These are phyloP conservation scores for Platyscapa corneri DNA, from an alignment of 1,140 invertebrate genomes.

Conservation along the genomic window DNA sequence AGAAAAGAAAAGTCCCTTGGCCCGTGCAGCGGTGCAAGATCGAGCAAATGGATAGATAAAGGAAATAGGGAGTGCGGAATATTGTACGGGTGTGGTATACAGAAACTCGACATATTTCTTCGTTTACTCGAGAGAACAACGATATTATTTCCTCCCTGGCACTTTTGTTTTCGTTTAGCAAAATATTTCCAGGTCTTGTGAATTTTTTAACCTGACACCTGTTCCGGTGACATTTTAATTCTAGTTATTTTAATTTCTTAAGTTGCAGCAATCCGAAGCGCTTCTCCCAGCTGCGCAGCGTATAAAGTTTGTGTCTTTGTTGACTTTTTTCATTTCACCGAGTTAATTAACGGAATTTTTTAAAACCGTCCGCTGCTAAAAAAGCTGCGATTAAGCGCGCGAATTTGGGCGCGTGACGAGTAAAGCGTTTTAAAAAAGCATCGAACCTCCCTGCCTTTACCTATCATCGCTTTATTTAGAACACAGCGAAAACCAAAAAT, in stretches of 20 bases:
- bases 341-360: too few species aligned
- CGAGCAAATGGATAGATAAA: not conserved
- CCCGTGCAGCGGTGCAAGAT: not conserved
- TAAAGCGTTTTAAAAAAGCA: too few species aligned
- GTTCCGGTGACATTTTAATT: conserved; percentile 11
- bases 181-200: not conserved
- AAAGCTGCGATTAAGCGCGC: too few species aligned
- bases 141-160: not conserved
- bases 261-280: not conserved
- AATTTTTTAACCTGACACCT: not conserved
- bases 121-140: not conserved
- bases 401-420: too few species aligned
- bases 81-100: not conserved
- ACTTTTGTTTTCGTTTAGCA: not conserved
- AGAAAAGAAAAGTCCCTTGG: conserved; percentile 17
- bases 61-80: not conserved
- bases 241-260: not conserved
- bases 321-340: too few species aligned
- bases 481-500: too few species aligned
- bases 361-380: too few species aligned
- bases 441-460: too few species aligned
- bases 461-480: too few species aligned
- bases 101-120: not conserved
- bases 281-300: too few species aligned
- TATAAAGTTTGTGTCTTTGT: too few species aligned